Base-by-base conservation (phyloP, 1,140 invertebrate genomes). In the Xylocopa sonorina region DNA sequence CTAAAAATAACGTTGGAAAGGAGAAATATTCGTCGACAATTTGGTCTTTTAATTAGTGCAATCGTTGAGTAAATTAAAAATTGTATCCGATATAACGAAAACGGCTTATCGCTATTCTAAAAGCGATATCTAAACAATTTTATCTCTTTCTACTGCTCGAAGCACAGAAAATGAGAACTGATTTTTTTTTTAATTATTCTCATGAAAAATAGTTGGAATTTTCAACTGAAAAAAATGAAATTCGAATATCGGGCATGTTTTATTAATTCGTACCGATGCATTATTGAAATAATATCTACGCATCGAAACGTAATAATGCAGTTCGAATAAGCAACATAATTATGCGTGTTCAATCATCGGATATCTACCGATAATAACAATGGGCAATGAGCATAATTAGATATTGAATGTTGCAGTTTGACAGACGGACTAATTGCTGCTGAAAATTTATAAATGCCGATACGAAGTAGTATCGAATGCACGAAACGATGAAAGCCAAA, bases 401-500 rank as follows among this genome's bases (percentile, higher is more conserved):
- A 68, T 68, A 68, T 53, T 34, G 48, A 50, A 51, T 50, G n/a
- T 50, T 29, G 48, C 18, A 68, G 64, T 24, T 32, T 68, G 46
- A 51, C 64, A 51, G 18, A 51, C 51, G 46, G 12, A n/a, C 27
- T 51, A 51, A 68, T 51, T 68, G 64, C 46, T 68, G 64, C 10
- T 68, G 64, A 51, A 68, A 68, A 68, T 58, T 58, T 58, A 58
- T 58, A 58, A 58, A 58, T 34, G 46, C 12, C 46, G 53, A 46
- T 67, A 67, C 16, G 32, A 10, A 32, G 18, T 16, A 10, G 21
- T 53, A 68, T 50, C 32, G 21, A 21, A 67, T 29, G 12, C 12
- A 21, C 27, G 29, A 14, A 32, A 1, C 0, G 21, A 51, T 34
- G 46, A 34, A 48, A 50, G 34, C 21, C 21, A 10, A 51, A 50